Evolutionary conservation across 2,113 vertebrate species (phyloP), one percentile per base, ranked within the genome.

Genomic region (Pelmatolapia mariae): DNA sequence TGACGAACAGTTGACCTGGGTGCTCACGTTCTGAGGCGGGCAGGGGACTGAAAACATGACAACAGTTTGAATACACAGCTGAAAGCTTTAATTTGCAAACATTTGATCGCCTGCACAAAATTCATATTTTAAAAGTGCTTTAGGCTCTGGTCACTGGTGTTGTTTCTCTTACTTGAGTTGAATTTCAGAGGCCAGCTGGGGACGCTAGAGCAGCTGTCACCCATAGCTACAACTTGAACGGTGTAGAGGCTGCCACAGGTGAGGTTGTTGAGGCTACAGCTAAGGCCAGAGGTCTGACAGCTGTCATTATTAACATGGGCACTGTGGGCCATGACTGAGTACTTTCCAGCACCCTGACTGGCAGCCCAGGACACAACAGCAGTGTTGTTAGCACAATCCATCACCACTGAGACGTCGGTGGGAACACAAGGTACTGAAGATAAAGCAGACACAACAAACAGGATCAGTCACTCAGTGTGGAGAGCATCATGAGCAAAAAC

Each of bases 351-450:
- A 47, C 95, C 95, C 2, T 10, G 78, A 79, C 95, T 95, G 80
- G 80, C 53, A 31, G 91, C 82, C 96, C 96, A 96, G 24, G 94
- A 91, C 85, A 96, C 93, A 3, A 81, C 33, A 19, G 92, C 95
- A 2, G 87, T 82, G 86, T 95, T 93, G 84, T 88, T 92, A 26
- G 52, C 13, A 71, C 96, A 96, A 78, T 95, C 85, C 89, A 89
- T 80, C 57, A 12, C 40, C 24, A 87, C 92, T 1, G 87, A 86
- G 80, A 96, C 82, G 8, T 93, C 80, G 7, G 68, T 87, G 24
- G 96, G 94, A 84, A 82, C 80, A 61, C 96, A 97, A 1, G 95
- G 94, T n/a, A 82, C 96, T 96, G 94, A 22, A 79, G 45, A 24
- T 10, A 81, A 24, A 86, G 93, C n/a, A 36, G 45, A 26, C 31